Conservation (phyloP, 23 tunicate species). For the Styela plicata region DNA sequence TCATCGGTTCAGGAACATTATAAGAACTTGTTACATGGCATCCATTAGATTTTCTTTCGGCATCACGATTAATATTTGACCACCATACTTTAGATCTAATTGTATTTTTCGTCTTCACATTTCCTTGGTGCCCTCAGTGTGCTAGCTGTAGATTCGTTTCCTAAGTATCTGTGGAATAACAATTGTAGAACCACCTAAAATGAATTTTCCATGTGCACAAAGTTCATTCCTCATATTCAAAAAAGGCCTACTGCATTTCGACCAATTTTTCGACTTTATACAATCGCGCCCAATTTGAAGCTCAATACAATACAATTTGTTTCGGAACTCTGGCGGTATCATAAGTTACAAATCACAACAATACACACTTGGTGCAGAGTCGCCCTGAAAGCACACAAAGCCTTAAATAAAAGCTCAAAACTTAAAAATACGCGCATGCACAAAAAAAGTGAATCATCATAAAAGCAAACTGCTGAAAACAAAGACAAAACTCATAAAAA, state of each 20-base stretch:
- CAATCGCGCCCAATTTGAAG: constrained; percentile 5
- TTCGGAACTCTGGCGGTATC: too few species aligned
- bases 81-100: constrained; percentile 41
- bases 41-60: constrained; percentile 28
- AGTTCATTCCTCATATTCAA: constrained; percentile 35
- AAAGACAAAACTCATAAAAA: too few species aligned
- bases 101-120: constrained; percentile 37
- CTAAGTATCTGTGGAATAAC: neutral
- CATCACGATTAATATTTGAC: constrained; percentile 41
- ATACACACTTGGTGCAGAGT: too few species aligned
- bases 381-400: too few species aligned
- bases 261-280: constrained; percentile 22
- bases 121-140: constrained; percentile 32
- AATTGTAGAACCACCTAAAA: constrained; percentile 8
- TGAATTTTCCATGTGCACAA: constrained; percentile 14
- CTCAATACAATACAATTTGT: too few species aligned
- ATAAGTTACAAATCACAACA: too few species aligned
- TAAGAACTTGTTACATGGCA: constrained; percentile 33
- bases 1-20: constrained; percentile 19
- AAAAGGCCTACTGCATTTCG: neutral
- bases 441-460: too few species aligned
- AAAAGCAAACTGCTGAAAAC: too few species aligned
- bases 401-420: too few species aligned
- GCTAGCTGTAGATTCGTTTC: constrained; percentile 4
- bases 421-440: too few species aligned